Conservation (phyloP, 1,140 invertebrate genomes). For the Drosophila erecta region DNA sequence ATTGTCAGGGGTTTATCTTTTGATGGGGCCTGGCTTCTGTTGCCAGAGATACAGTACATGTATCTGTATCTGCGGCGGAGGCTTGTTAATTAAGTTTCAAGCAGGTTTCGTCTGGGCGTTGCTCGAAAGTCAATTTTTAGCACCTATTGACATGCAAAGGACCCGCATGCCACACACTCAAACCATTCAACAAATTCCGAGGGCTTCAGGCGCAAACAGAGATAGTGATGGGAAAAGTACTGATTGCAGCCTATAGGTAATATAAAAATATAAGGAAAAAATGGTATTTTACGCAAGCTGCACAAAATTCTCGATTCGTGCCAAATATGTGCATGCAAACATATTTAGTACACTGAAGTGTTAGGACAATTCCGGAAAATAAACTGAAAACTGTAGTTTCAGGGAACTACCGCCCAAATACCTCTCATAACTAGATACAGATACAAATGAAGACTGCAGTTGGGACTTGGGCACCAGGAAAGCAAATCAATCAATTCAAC, state of each 20-base stretch:
- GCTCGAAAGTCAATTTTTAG: conserved; percentile 71
- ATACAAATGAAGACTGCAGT: conserved; percentile 42
- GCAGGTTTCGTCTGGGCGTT: conserved; percentile 57
- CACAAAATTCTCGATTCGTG: no score
- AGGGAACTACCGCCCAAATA: not conserved
- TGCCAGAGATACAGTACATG: conserved; percentile 41
- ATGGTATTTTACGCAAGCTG: no score
- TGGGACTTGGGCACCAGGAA: conserved; percentile 33
- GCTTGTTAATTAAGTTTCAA: conserved; percentile 78
- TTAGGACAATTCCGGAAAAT: no score
- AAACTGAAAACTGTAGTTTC: not conserved
- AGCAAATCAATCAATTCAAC: conserved; percentile 81
- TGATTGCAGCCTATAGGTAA: not conserved
- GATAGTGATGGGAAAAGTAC: conserved; percentile 1
- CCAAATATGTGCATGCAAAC: no score
- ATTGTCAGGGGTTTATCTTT: conserved; percentile 78
- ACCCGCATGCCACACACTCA: conserved; percentile 51
- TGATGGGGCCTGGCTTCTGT: conserved; percentile 76
- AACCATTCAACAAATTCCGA: not conserved
- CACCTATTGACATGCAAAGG: conserved; percentile 82
- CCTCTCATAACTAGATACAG: conserved; percentile 19
- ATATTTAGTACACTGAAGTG: no score
- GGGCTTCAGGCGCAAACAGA: not conserved
- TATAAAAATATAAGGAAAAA: not conserved
- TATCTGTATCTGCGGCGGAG: conserved; percentile 35